Base-by-base conservation (phyloP, 2,797 vertebrate genomes). In the Melanotaenia maccullochi region DNA sequence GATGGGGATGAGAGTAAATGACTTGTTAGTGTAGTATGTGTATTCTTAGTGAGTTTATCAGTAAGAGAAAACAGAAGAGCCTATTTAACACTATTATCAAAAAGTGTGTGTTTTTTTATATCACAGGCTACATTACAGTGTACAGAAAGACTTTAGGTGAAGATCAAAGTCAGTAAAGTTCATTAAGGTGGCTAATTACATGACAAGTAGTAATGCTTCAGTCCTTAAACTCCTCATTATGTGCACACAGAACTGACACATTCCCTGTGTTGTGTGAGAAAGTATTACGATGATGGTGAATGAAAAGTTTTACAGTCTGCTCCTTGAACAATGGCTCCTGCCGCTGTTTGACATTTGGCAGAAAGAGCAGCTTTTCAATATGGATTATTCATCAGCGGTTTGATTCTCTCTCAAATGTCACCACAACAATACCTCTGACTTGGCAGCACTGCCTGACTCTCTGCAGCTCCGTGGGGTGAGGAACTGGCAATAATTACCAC, bases 291-390 rank as follows among this genome's bases (percentile, higher is more conserved):
- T 73, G 51, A 70, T 60, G 58, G 12, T 64, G 72, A 88, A 85
- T 81, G 66, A 75, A 85, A 86, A 78, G 68, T 86, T 82, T 82
- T n/a, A 5, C 30, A 65, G 60, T 84, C 65, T 16, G 47, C 68
- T 80, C 44, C 59, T 59, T 38, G 60, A 91, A 90, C 89, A 89
- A 87, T 76, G 69, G 76, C 66, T 82, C 79, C 75, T 68, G 82
- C 85, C 87, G 88, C 84, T 87, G 77, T 85, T 86, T 93, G 89
- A 89, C 88, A 94, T 93, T 94, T 91, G 85, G 79, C 78, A 90
- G 83, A 89, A 89, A 88, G 77, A 86, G 65, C 70, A 81, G 84
- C 82, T 82, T 89, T 91, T 93, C 90, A 87, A 80, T 89, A 85
- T 90, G 80, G 83, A 91, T 93, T 89, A 93, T 90, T 92, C 85